Conservation (phyloP, 2,888 invertebrate genomes). For the Synanthedon vespiformis region DNA sequence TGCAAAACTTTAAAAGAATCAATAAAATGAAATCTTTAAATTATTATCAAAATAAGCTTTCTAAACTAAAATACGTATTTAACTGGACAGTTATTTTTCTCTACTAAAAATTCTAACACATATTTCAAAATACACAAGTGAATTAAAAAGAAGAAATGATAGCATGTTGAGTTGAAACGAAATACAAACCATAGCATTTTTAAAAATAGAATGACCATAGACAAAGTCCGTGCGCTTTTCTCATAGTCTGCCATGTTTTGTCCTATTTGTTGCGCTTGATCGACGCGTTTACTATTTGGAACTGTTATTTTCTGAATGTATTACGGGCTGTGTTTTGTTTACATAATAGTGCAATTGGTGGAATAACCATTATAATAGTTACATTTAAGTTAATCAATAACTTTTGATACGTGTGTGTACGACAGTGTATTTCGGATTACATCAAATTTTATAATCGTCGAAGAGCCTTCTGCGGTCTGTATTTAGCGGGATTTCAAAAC, state of each 20-base stretch:
- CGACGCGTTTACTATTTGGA: conserved; percentile 57
- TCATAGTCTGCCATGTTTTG: conserved; percentile 69
- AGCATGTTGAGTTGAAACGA: background rate
- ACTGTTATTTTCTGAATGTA: conserved; percentile 61
- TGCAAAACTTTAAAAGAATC: no score
- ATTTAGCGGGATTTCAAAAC: conserved; percentile 34
- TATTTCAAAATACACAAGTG: no score
- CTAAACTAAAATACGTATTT: no score
- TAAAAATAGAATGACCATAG: conserved; percentile 57
- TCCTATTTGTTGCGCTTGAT: conserved; percentile 70
- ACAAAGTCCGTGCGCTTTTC: conserved; percentile 59
- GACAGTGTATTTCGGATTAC: conserved; percentile 55
- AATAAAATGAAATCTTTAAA: no score
- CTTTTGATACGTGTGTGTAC: conserved; percentile 44
- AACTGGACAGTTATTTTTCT: no score
- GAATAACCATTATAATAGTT: conserved; percentile 37
- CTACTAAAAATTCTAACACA: no score
- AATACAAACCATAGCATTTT: conserved; percentile 22
- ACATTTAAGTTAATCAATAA: conserved; percentile 34
- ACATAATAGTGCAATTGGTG: conserved; percentile 53
- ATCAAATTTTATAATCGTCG: conserved; percentile 49
- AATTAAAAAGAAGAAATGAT: no score
- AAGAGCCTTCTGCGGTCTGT: conserved; percentile 34
- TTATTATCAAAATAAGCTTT: no score
- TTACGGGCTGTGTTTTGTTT: conserved; percentile 63